A percentile compares a stretch with the other conserved stretches of the same genome.
These are phyloP conservation scores for Pipistrellus pygmaeus DNA, from an alignment of 2,797 vertebrate genomes.

Conservation along the genomic window DNA sequence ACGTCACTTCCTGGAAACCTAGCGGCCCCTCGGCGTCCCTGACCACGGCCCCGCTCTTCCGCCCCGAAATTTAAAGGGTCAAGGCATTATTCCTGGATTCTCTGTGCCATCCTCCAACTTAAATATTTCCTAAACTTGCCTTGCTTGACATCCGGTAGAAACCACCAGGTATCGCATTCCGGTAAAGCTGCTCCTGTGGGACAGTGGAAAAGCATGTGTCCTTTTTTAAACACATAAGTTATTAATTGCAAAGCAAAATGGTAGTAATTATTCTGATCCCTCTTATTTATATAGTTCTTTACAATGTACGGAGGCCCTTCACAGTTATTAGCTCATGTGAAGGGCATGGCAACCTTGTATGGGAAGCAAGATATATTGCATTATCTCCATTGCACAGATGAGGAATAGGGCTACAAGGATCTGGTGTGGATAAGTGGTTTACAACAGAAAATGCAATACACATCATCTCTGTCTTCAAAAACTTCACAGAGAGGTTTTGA, in stretches of 20 bases:
- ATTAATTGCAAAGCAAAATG: neutral
- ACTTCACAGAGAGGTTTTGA: neutral
- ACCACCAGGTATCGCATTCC: neutral
- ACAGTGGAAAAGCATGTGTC: neutral
- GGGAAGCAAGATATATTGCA: neutral
- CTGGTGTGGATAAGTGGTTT: constrained; percentile 17
- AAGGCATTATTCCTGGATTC: neutral
- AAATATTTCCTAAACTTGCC: neutral
- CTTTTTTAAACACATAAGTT: neutral
- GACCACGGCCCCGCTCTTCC: constrained; percentile 82
- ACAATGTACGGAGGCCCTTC: neutral
- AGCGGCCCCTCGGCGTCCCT: constrained; percentile 83
- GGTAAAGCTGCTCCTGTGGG: neutral
- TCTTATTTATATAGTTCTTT: neutral
- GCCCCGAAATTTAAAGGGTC: constrained; percentile 72
- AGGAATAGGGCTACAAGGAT: neutral
- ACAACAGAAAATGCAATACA: neutral
- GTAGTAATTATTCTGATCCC: neutral
- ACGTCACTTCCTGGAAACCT: constrained; percentile 87
- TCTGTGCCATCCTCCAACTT: neutral
- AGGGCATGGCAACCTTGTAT: neutral
- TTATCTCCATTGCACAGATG: constrained; percentile 1
- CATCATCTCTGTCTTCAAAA: constrained; percentile 44
- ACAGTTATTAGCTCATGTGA: neutral
- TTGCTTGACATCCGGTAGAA: constrained; percentile 1